These are phyloP conservation scores for Epinephelus fuscoguttatus DNA, from an alignment of 2,113 vertebrate genomes.

Conservation along the genomic window DNA sequence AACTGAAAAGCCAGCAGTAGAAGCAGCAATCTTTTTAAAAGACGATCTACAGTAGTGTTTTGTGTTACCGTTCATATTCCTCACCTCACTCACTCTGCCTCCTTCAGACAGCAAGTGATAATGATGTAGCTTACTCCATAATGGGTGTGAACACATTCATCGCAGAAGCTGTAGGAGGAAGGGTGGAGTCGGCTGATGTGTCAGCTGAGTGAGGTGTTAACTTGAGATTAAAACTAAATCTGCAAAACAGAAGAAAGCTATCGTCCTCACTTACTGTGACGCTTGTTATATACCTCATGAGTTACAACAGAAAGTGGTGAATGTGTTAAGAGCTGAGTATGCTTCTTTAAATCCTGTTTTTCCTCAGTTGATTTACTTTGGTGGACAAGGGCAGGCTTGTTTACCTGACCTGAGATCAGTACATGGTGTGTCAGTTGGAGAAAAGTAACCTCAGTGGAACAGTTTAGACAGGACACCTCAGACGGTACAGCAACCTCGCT, in stretches of 20 bases:
- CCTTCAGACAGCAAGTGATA: constrained; percentile 76
- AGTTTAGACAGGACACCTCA: constrained; percentile 45
- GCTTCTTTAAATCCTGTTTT: constrained; percentile 19
- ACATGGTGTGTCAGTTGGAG: constrained; percentile 18
- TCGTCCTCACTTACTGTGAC: not conserved
- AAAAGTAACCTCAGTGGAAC: constrained; percentile 73
- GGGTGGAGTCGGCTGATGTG: constrained; percentile 40
- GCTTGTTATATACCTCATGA: not conserved
- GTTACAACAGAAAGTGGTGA: not conserved
- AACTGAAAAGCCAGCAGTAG: not conserved
- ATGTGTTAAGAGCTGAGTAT: not conserved
- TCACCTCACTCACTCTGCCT: constrained; percentile 33
- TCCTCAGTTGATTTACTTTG: constrained; percentile 20
- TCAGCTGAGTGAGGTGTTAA: constrained; percentile 44
- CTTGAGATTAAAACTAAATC: constrained; percentile 52
- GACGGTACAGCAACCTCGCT: constrained; percentile 34
- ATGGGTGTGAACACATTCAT: constrained; percentile 73
- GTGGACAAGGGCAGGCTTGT: constrained; percentile 47
- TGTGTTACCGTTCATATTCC: constrained; percentile 2
- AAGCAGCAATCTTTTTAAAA: constrained; percentile 9
- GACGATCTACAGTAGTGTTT: not conserved
- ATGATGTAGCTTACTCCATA: constrained; percentile 72
- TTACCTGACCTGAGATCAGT: constrained; percentile 43
- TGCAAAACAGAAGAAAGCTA: constrained; percentile 22
- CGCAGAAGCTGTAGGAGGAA: constrained; percentile 23